phyloP scores from a whole-genome alignment of 2,113 vertebrate species.

The Cebidichthys violaceus region DNA sequence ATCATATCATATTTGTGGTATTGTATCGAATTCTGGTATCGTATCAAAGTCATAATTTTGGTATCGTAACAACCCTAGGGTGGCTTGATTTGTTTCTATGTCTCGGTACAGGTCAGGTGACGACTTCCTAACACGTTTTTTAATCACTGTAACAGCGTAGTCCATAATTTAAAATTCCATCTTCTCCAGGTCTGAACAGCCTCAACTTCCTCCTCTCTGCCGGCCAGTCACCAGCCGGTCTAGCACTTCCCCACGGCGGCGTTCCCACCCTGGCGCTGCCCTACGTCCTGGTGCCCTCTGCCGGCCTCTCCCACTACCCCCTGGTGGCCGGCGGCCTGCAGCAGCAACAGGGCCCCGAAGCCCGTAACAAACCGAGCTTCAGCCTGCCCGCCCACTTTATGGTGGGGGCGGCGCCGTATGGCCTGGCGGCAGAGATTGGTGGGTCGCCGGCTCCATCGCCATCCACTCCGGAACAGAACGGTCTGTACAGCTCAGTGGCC shows the following conservation, averaged over 20 bases:
- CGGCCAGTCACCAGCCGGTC: slow-evolving; percentile 74
- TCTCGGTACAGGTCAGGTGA: neutral
- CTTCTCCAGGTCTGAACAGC: slow-evolving; percentile 75
- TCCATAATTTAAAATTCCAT: neutral
- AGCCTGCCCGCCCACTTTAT: slow-evolving; percentile 83
- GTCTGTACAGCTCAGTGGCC: slow-evolving; percentile 7
- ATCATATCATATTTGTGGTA: no score
- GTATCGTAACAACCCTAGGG: no score
- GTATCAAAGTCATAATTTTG: no score
- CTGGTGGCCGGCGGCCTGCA: slow-evolving; percentile 73
- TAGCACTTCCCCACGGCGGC: slow-evolving; percentile 72
- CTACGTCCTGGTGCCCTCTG: slow-evolving; percentile 88
- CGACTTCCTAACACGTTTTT: neutral
- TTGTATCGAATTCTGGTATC: no score
- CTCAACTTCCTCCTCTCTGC: slow-evolving; percentile 89
- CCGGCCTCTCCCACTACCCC: slow-evolving; percentile 85
- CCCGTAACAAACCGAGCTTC: slow-evolving; percentile 78
- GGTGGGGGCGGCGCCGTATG: slow-evolving; percentile 74
- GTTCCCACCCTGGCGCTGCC: slow-evolving; percentile 86
- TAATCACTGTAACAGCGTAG: neutral
- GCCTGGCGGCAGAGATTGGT: slow-evolving; percentile 61
- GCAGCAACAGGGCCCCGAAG: slow-evolving; percentile 52
- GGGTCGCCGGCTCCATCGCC: slow-evolving; percentile 53
- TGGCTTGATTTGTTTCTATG: no score
- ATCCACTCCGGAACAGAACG: slow-evolving; percentile 74